phyloP scores from a whole-genome alignment of 2,797 vertebrate genomes.

The Pterois miles region DNA sequence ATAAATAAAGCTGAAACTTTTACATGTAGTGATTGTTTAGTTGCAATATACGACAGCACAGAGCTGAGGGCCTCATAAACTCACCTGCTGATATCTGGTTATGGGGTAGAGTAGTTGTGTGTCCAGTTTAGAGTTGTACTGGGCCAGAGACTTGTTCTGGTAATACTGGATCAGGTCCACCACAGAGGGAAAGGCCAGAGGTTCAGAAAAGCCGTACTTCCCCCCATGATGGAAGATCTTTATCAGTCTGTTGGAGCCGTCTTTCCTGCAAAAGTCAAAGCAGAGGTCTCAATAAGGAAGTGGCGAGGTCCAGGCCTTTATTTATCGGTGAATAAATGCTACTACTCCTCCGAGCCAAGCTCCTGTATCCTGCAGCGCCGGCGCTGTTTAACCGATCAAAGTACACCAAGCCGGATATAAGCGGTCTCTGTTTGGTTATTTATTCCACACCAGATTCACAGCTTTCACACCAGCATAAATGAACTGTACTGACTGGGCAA shows the following conservation, averaged over 20 bases:
- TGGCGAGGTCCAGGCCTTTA: too few relatives aligned
- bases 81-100: slow-evolving; percentile 92
- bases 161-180: slow-evolving; percentile 92
- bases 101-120: slow-evolving; percentile 90
- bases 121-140: slow-evolving; percentile 94
- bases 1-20: neutral
- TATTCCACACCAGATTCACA: neutral
- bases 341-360: too few relatives aligned
- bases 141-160: slow-evolving; percentile 90
- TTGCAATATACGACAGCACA: neutral
- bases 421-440: too few relatives aligned
- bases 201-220: slow-evolving; percentile 93
- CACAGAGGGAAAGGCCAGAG: slow-evolving; percentile 88
- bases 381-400: too few relatives aligned
- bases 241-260: slow-evolving; percentile 92
- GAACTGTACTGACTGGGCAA: neutral
- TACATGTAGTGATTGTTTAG: neutral
- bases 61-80: neutral
- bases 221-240: slow-evolving; percentile 91
- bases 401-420: too few relatives aligned
- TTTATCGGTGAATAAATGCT: too few relatives aligned
- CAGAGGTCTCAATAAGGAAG: neutral
- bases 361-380: too few relatives aligned
- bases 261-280: slow-evolving; percentile 84
- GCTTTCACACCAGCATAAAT: neutral